Percentiles rank a stretch among this genome's conserved stretches.
phyloP scores from a whole-genome alignment of 1,140 invertebrate genomes.

The Polyergus mexicanus region DNA sequence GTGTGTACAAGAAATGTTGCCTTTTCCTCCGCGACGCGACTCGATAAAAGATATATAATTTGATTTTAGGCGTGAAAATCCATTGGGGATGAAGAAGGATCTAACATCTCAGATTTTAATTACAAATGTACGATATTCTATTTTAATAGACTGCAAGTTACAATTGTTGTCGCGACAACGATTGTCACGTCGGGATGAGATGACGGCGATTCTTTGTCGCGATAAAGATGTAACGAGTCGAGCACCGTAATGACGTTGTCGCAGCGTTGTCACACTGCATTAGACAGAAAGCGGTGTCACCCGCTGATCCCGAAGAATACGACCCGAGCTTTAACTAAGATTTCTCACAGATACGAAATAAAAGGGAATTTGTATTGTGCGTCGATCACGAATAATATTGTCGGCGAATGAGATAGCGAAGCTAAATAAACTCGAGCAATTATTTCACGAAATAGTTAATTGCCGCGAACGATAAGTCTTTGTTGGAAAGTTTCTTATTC shows the following conservation, averaged over 20 bases:
- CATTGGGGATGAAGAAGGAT: not conserved
- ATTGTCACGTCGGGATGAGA: not conserved
- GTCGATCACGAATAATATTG: conserved; percentile 20
- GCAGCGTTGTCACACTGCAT: conserved; percentile 54
- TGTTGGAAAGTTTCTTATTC: conserved; percentile 35
- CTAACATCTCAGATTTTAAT: not conserved
- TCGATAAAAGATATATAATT: conserved; percentile 15
- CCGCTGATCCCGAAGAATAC: conserved; percentile 49
- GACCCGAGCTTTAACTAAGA: conserved; percentile 54
- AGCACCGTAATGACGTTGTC: conserved; percentile 51
- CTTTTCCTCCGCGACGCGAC: conserved; percentile 41
- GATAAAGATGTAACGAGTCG: conserved; percentile 59
- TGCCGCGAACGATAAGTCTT: conserved; percentile 24
- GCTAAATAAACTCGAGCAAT: conserved; percentile 67
- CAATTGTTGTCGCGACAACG: not conserved
- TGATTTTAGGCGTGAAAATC: not conserved
- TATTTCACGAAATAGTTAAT: conserved; percentile 57
- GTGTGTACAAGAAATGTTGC: conserved; percentile 16
- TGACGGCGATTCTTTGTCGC: not conserved
- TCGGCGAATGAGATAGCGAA: not conserved
- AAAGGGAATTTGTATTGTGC: conserved; percentile 52
- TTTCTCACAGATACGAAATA: conserved; percentile 34
- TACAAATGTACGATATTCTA: not conserved
- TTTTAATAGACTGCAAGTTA: not conserved
- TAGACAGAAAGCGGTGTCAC: conserved; percentile 63